Evolutionary conservation across 1,140 invertebrate genomes (phyloP).

Genomic region (Cyclargus thomasi): DNA sequence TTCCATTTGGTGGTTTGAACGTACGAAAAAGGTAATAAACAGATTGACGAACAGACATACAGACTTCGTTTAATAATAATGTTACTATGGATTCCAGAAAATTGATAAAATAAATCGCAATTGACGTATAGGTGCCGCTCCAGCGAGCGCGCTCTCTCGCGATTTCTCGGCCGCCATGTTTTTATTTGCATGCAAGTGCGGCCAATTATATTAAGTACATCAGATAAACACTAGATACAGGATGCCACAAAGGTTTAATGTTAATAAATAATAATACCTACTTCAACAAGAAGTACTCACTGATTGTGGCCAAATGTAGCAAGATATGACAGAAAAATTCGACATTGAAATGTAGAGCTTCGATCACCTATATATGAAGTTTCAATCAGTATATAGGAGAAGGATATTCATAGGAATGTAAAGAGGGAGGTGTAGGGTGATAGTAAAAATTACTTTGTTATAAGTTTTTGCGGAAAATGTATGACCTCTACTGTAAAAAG

Average conservation of each 20-base stretch:
- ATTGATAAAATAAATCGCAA: slow-evolving; percentile 12
- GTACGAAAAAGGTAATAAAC: not conserved
- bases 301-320: not conserved
- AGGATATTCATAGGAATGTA: too few species aligned
- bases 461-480: too few species aligned
- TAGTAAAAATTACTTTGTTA: too few species aligned
- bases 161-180: slow-evolving; percentile 59
- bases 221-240: slow-evolving; percentile 46
- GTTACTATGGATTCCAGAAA: slow-evolving; percentile 14
- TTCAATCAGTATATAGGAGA: too few species aligned
- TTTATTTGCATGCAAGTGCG: slow-evolving; percentile 60
- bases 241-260: not conserved
- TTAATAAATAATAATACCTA: not conserved
- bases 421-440: too few species aligned
- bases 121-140: slow-evolving; percentile 42
- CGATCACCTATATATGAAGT: too few species aligned
- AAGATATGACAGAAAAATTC: too few species aligned
- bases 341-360: too few species aligned
- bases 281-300: not conserved
- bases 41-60: too few species aligned
- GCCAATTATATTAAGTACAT: slow-evolving; percentile 56
- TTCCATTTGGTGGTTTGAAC: too few species aligned
- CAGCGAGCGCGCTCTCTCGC: slow-evolving; percentile 56
- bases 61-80: not conserved
- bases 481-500: too few species aligned